Percentiles rank a stretch among this genome's conserved stretches.
These are phyloP conservation scores for Anhinga anhinga DNA, from an alignment of 2,113 vertebrate genomes.

Conservation along the genomic window DNA sequence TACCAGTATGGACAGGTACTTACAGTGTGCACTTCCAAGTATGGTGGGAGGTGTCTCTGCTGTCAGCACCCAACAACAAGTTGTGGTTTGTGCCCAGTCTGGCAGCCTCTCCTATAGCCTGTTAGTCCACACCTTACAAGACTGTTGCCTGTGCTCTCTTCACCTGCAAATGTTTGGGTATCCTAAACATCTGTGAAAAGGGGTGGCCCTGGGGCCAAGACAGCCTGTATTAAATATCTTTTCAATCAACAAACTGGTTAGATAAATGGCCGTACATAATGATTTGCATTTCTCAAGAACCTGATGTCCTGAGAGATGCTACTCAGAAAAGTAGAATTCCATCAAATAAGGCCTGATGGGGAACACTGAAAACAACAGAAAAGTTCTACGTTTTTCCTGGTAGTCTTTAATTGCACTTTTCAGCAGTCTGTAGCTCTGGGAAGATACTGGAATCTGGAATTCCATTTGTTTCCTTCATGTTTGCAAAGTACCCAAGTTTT, in stretches of 20 bases:
- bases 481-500: not conserved
- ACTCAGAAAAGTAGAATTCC: not conserved
- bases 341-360: not conserved
- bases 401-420: not conserved
- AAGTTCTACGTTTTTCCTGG: not conserved
- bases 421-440: not conserved
- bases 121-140: not conserved
- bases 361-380: not conserved
- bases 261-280: not conserved
- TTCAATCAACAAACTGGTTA: not conserved
- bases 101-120: not conserved
- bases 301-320: not conserved
- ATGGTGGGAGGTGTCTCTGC: not conserved
- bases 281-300: not conserved
- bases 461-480: not conserved
- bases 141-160: not conserved
- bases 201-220: not conserved
- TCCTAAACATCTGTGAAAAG: not conserved
- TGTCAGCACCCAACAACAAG: fast-evolving
- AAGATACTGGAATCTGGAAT: not conserved
- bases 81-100: not conserved
- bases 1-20: fast-evolving
- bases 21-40: fast-evolving
- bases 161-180: not conserved
- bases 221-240: fast-evolving